A percentile compares a stretch with the other conserved stretches of the same genome.
phyloP scores from a whole-genome alignment of 2,113 vertebrate species.

The Taurulus bubalis region DNA sequence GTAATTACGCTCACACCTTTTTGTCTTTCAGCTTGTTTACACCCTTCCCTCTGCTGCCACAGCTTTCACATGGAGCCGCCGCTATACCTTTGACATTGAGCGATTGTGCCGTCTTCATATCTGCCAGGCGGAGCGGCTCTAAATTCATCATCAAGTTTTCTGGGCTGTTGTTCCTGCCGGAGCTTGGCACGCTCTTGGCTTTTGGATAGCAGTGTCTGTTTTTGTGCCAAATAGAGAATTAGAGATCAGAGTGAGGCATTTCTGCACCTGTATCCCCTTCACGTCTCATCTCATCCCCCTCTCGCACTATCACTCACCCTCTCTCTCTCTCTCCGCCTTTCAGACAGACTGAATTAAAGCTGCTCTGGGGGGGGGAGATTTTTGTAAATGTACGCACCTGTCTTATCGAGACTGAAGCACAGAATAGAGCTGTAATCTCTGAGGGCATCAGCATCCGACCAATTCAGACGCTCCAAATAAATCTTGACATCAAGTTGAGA shows the following conservation, averaged over 20 bases:
- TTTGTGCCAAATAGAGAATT: slow-evolving; percentile 59
- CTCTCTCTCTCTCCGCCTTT: slow-evolving; percentile 15
- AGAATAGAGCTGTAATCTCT: slow-evolving; percentile 6
- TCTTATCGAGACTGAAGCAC: neutral
- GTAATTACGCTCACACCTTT: slow-evolving; percentile 20
- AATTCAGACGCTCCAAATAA: neutral
- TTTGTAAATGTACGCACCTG: slow-evolving; percentile 19
- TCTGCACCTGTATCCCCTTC: slow-evolving; percentile 72
- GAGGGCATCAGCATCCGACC: neutral
- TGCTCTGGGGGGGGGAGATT: neutral
- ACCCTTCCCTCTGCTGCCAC: neutral
- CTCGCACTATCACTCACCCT: neutral
- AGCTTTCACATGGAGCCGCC: neutral
- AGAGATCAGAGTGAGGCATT: slow-evolving; percentile 55
- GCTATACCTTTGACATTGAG: slow-evolving; percentile 21
- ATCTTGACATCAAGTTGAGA: neutral
- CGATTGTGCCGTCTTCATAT: slow-evolving; percentile 33
- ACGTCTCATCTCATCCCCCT: slow-evolving; percentile 51
- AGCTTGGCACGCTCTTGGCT: slow-evolving; percentile 41
- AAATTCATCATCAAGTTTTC: slow-evolving; percentile 53
- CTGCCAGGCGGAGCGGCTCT: slow-evolving; percentile 15
- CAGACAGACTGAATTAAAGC: slow-evolving; percentile 27
- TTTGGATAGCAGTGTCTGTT: slow-evolving; percentile 52
- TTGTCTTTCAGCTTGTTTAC: slow-evolving; percentile 10
- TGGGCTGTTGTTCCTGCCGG: slow-evolving; percentile 13